phyloP scores from a whole-genome alignment of 1,140 invertebrate species.

The Hypsibius dujardini region DNA sequence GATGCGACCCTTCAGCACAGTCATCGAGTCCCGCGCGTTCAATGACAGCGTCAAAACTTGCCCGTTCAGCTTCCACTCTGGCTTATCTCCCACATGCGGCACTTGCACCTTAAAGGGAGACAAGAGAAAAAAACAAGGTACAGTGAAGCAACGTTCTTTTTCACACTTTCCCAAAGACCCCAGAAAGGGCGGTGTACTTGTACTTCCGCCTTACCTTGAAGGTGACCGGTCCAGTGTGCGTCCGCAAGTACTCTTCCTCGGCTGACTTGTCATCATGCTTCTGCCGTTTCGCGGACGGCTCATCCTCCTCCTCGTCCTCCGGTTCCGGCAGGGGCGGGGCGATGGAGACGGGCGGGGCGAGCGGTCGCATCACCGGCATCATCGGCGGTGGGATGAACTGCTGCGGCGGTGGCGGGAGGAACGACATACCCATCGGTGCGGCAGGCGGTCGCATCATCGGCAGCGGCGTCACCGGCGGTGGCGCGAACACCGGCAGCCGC shows the following conservation, averaged over 20 bases:
- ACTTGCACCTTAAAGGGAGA: constrained; percentile 44
- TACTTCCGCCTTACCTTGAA: constrained; percentile 49
- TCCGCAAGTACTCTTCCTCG: constrained; percentile 59
- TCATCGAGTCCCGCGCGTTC: constrained; percentile 51
- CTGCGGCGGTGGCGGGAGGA: constrained; percentile 23
- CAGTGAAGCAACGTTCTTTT: too few species aligned
- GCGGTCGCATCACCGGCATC: constrained; percentile 9
- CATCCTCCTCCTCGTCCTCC: constrained; percentile 44
- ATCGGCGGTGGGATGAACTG: background rate
- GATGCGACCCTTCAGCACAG: constrained; percentile 68
- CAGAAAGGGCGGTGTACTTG: constrained; percentile 28
- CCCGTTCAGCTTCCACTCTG: constrained; percentile 90
- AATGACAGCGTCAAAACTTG: constrained; percentile 62
- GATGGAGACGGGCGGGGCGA: background rate
- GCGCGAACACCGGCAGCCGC: constrained; percentile 26
- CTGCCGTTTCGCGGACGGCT: constrained; percentile 65
- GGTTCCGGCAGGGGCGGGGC: background rate
- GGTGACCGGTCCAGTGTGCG: constrained; percentile 49
- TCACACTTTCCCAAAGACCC: too few species aligned
- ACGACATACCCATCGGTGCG: constrained; percentile 20
- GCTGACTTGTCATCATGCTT: constrained; percentile 71
- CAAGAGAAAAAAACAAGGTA: too few species aligned
- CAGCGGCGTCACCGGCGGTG: constrained; percentile 26
- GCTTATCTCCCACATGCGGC: constrained; percentile 61
- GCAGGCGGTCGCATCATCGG: constrained; percentile 21